Base-by-base conservation (phyloP, 1,140 invertebrate genomes). In the Melitaea cinxia region DNA sequence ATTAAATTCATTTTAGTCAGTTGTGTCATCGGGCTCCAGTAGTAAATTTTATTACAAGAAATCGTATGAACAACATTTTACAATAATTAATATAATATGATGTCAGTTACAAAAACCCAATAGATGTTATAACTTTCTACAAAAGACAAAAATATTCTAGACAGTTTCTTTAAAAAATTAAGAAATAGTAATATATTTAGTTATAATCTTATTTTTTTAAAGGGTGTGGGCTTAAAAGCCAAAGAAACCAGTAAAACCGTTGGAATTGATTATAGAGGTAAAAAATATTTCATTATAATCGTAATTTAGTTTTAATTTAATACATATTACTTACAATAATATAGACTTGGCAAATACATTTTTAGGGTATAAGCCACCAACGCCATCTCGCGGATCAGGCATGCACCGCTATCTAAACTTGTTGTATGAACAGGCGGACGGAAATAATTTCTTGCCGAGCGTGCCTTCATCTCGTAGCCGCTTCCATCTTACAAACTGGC, bases 251-350 rank as follows among this genome's bases (percentile, higher is more conserved):
- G 69, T 39, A 84, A 85, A 75, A 87, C 83, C 4, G 60, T 77
- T 55, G 86, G 86, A 14, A 80, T 85, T 19, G 86, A 89, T 59
- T 89, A 84, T 21, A 69, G 83, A 78, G 82, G 86, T 89, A 75
- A 73, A 33, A 47, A 50, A 15, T 21, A 47, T 10, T 47, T 5
- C 6, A 39, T 14, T 2, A 2, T 39, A 15, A 30, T 39, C 10
- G 55, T 45, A 10, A 21, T 39, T 39, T n/a, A n/a, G n/a, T n/a
- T n/a, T n/a, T n/a, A n/a, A n/a, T n/a, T n/a, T n/a, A n/a, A n/a
- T n/a, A n/a, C n/a, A n/a, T n/a, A n/a, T 28, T 28, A 7, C 7
- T 28, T 28, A 28, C 26, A 4, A 4, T 7, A 28, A 4, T 28
- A 28, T 4, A 7, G 7, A 28, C 26, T 28, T 28, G 3, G 7